Percentiles rank a stretch among this genome's conserved stretches.
These are phyloP conservation scores for Lamellibrachia luymesi DNA, from an alignment of 1,140 invertebrate species.

Conservation along the genomic window DNA sequence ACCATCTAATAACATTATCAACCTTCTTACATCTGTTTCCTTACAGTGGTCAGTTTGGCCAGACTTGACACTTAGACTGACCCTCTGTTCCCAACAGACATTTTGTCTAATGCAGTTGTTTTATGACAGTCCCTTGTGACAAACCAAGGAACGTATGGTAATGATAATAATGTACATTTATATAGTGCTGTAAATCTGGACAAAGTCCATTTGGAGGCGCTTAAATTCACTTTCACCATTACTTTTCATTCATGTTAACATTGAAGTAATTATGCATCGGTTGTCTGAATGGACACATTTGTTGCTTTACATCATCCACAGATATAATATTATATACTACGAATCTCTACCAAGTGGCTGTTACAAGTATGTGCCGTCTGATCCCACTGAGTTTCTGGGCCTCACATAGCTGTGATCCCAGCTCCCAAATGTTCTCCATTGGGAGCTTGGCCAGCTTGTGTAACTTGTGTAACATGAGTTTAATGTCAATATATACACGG, in stretches of 20 bases:
- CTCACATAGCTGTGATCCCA: background rate
- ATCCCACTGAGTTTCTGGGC: background rate
- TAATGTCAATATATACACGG: background rate
- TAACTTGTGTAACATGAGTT: background rate
- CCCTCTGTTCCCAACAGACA: no score
- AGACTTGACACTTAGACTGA: no score
- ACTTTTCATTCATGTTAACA: background rate
- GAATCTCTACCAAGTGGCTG: background rate
- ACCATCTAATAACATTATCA: background rate
- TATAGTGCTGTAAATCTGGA: no score
- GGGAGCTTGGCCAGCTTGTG: background rate
- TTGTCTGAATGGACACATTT: background rate
- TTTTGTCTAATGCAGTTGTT: background rate
- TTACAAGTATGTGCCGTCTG: background rate
- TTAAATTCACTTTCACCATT: background rate
- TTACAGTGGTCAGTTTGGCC: background rate
- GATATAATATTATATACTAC: background rate
- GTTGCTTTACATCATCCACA: background rate
- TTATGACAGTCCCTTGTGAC: no score
- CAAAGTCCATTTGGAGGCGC: no score
- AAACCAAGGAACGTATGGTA: no score
- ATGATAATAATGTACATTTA: no score
- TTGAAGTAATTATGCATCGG: background rate
- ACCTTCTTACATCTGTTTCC: background rate
- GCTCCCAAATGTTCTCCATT: background rate